phyloP scores from a whole-genome alignment of 2,888 invertebrate genomes.

The Chrysolina haemoptera region DNA sequence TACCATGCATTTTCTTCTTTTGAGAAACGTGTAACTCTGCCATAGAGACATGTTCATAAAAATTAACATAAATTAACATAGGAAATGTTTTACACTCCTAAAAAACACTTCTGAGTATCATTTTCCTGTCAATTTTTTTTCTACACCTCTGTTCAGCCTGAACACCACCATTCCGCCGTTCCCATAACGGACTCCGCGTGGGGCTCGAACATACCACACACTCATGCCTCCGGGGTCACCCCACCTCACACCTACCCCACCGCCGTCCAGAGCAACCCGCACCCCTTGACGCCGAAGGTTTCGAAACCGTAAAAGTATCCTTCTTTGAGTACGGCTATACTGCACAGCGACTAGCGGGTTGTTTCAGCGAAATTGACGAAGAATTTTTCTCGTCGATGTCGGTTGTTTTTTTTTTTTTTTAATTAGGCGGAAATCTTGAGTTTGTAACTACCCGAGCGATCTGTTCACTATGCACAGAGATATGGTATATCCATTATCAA shows the following conservation, averaged over 20 bases:
- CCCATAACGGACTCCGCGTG: constrained; percentile 35
- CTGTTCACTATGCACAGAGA: too few species aligned
- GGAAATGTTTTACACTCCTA: too few species aligned
- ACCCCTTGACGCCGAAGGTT: constrained; percentile 48
- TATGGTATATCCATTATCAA: too few species aligned
- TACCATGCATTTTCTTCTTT: too few species aligned
- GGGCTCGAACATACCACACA: constrained; percentile 49
- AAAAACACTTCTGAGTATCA: background rate
- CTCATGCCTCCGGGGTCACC: constrained; percentile 35
- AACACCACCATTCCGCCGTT: constrained; percentile 56
- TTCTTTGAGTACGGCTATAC: constrained; percentile 33
- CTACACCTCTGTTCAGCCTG: constrained; percentile 69
- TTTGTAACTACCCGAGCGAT: background rate
- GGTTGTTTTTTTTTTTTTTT: background rate
- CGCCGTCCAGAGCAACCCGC: constrained; percentile 19
- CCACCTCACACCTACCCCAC: constrained; percentile 35
- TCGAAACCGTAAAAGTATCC: constrained; percentile 47
- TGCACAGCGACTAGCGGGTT: constrained; percentile 3
- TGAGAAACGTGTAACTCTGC: too few species aligned
- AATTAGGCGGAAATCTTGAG: constrained; percentile 5
- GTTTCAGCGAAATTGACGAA: background rate
- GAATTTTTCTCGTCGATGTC: background rate
- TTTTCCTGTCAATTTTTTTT: constrained; percentile 49
- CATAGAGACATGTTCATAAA: too few species aligned
- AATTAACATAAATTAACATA: too few species aligned